A percentile compares a stretch with the other conserved stretches of the same genome.
Evolutionary conservation across 2,888 invertebrate species (phyloP).

Genomic region (Agrochola macilenta): DNA sequence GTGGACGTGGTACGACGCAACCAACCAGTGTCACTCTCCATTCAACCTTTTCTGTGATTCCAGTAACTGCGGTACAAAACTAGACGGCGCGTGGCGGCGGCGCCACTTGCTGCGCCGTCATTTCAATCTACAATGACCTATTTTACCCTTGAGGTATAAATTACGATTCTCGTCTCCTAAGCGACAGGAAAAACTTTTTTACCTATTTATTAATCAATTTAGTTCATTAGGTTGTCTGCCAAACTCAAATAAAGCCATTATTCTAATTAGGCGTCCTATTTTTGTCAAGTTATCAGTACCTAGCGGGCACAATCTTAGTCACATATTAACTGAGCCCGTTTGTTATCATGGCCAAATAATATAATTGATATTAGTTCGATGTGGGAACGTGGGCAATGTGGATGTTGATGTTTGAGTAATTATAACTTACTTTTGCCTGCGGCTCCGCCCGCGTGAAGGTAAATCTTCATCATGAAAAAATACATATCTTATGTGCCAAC

Average conservation of each 20-base stretch:
- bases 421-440: neutral
- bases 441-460: neutral
- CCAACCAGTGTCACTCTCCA: too few species aligned
- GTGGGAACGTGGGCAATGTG: conserved; percentile 50
- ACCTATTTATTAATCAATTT: conserved; percentile 43
- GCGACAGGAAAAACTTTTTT: neutral
- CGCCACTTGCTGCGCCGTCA: too few species aligned
- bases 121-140: too few species aligned
- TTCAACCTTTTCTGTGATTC: too few species aligned
- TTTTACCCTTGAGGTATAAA: neutral
- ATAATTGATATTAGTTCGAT: conserved; percentile 64
- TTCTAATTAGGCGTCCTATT: conserved; percentile 65
- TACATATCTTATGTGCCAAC: neutral
- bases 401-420: neutral
- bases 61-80: too few species aligned
- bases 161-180: neutral
- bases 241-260: conserved; percentile 43
- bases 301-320: conserved; percentile 63
- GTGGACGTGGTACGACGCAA: too few species aligned
- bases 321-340: conserved; percentile 71
- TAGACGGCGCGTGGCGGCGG: too few species aligned
- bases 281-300: conserved; percentile 63
- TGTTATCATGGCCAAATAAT: conserved; percentile 66
- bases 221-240: conserved; percentile 55
- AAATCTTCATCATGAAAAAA: neutral